Evolutionary conservation across 2,888 invertebrate genomes (phyloP).

Genomic region (Ctena decussata): DNA sequence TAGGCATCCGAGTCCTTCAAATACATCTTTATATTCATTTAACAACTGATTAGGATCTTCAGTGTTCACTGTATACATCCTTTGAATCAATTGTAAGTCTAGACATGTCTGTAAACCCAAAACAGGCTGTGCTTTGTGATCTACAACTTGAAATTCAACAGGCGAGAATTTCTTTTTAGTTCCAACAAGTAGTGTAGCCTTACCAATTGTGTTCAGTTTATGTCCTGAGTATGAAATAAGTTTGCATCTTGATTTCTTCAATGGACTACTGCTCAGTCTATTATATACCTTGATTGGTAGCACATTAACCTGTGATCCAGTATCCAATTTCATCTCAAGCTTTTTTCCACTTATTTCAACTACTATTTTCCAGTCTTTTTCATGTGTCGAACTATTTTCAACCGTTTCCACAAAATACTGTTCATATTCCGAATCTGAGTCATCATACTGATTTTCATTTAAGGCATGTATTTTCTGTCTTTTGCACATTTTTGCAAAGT

Average conservation of each 20-base stretch:
- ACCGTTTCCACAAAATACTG: background rate
- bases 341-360: background rate
- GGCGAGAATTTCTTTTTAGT: background rate
- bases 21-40: background rate
- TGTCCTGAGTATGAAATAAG: background rate
- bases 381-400: background rate
- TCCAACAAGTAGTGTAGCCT: background rate
- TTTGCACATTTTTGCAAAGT: no score
- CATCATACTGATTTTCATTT: background rate
- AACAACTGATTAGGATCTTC: background rate
- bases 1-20: background rate
- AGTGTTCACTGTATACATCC: slow-evolving; percentile 8
- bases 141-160: background rate
- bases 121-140: background rate
- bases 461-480: background rate
- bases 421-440: background rate
- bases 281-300: slow-evolving; percentile 15
- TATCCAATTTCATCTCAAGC: slow-evolving; percentile 19
- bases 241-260: background rate
- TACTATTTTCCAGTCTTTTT: background rate
- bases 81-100: background rate
- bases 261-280: background rate
- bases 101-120: background rate
- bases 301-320: slow-evolving; percentile 21
- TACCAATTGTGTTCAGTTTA: background rate